These are phyloP conservation scores for Urophycis tenuis DNA, from an alignment of 2,797 vertebrate species.

Conservation along the genomic window DNA sequence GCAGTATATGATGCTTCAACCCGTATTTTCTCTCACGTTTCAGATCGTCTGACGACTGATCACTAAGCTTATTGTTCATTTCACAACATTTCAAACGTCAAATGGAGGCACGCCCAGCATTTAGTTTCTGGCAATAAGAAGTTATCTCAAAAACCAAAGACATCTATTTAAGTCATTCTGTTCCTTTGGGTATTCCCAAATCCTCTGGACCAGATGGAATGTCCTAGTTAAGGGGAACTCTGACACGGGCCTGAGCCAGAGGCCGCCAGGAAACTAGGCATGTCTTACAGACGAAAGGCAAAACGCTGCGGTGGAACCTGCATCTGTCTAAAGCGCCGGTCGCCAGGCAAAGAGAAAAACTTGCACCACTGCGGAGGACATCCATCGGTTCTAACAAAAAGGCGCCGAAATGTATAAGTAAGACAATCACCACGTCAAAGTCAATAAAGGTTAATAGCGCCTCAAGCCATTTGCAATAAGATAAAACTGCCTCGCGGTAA, in stretches of 20 bases:
- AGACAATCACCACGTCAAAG: slow-evolving; percentile 24
- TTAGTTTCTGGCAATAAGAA: not conserved
- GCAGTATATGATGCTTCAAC: not conserved
- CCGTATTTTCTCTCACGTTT: too few relatives aligned
- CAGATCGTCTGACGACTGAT: not conserved
- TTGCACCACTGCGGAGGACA: not conserved
- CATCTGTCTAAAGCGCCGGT: not conserved
- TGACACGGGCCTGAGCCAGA: not conserved
- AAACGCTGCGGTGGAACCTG: not conserved
- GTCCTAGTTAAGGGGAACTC: slow-evolving; percentile 44
- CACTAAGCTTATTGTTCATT: not conserved
- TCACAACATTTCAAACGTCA: not conserved
- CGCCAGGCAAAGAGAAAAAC: not conserved
- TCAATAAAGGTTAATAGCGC: slow-evolving; percentile 27
- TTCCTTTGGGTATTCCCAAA: slow-evolving; percentile 27
- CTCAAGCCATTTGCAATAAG: slow-evolving; percentile 25
- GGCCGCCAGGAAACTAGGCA: not conserved
- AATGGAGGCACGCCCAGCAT: not conserved
- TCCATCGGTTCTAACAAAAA: not conserved
- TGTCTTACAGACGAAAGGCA: not conserved
- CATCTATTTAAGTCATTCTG: slow-evolving; percentile 47
- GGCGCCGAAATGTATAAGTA: slow-evolving; percentile 1
- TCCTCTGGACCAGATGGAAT: slow-evolving; percentile 31
- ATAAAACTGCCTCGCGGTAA: slow-evolving; percentile 26
- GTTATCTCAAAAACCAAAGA: slow-evolving; percentile 1